Evolutionary conservation across 2,113 vertebrate species (phyloP), one percentile per base, ranked within the genome.

Genomic region (Ctenodactylus gundi): DNA sequence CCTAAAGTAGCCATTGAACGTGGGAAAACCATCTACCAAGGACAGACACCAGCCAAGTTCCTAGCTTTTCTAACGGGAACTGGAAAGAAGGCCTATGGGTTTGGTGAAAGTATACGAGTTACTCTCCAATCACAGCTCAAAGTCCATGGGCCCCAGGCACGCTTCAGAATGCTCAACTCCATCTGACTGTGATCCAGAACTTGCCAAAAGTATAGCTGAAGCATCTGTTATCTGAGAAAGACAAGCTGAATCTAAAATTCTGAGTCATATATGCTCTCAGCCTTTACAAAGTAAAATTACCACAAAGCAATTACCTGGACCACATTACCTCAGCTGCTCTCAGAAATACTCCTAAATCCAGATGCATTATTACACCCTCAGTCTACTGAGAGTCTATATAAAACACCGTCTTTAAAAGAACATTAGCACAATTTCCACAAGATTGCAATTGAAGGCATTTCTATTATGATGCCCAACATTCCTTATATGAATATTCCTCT

Each of bases 221-320:
- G 76, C 25, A 67, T 49, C 87, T 82, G 80, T 80, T 57, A 55
- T 41, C 49, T 90, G 70, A 73, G 80, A 89, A 73, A 58, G 65
- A 77, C 46, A 60, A 4, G 10, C 76, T 80, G 39, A 23, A 89
- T 67, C 93, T 73, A 64, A 41, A 82, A 7, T 39, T 80, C 60
- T 46, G 70, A 68, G 80, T 57, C 62, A 64, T 55, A 72, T 49
- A 87, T 68, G 67, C 49, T 68, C 8, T 46, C 75, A 86, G 21
- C 41, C 60, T 93, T 93, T 82, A 73, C 87, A 85, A 85, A 94
- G 84, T 77, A 65, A 85, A 96, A 82, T 88, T 58, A 85, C 88
- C 95, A 68, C 90, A 96, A 78, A 88, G 87, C 95, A 73, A 92
- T 96, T 96, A 90, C 92, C 90, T 76, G 72, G 70, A 77, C 87